Evolutionary conservation across 2,113 vertebrate genomes (phyloP).

Genomic region (Nerophis lumbriciformis): DNA sequence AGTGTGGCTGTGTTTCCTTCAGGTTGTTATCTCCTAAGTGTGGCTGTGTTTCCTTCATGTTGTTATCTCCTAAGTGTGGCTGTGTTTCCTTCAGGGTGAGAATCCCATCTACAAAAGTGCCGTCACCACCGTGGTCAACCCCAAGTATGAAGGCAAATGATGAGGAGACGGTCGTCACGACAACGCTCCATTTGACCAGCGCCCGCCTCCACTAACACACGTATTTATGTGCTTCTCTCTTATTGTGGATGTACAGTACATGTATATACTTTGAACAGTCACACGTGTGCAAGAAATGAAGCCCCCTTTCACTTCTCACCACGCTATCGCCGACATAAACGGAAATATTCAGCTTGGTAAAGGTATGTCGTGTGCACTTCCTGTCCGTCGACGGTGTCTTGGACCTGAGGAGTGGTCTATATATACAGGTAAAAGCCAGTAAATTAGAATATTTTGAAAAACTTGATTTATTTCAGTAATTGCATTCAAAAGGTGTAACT

Average conservation of each 20-base stretch:
- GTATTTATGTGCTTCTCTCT: constrained; percentile 73
- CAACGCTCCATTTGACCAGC: constrained; percentile 41
- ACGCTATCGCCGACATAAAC: constrained; percentile 40
- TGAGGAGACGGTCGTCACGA: constrained; percentile 42
- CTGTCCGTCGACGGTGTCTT: constrained; percentile 26
- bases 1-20: no score
- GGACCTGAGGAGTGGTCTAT: constrained; percentile 30
- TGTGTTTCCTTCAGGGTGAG: constrained; percentile 79
- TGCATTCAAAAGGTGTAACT: no score
- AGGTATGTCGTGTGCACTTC: constrained; percentile 24
- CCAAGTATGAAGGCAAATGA: constrained; percentile 98
- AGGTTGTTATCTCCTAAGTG: no score
- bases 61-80: neutral
- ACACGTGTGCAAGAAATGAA: constrained; percentile 31
- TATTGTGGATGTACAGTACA: constrained; percentile 81
- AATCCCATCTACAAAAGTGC: constrained; percentile 99
- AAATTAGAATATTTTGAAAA: no score
- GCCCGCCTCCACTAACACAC: constrained; percentile 73
- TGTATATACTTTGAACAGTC: constrained; percentile 70
- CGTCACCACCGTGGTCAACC: constrained; percentile 97
- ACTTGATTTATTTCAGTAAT: no score
- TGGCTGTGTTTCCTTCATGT: neutral
- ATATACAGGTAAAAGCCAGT: no score
- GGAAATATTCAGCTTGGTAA: constrained; percentile 18
- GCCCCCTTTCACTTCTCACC: constrained; percentile 27